Percentiles rank a stretch among this genome's conserved stretches.
phyloP scores from a whole-genome alignment of 1,140 invertebrate genomes.

The Panagrolaimus sp. region DNA sequence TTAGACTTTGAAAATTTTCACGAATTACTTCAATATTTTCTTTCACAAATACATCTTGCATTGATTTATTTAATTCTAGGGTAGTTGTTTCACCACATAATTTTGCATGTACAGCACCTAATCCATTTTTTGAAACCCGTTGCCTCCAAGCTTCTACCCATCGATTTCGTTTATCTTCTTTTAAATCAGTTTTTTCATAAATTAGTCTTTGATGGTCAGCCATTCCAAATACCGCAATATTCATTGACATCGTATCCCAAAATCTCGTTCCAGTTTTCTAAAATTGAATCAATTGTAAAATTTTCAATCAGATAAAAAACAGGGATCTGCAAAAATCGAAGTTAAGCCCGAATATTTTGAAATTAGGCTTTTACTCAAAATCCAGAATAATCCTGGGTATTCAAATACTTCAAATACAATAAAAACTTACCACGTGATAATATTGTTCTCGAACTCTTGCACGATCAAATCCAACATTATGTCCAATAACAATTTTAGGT shows the following conservation, averaged over 20 bases:
- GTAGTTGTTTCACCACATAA: slow-evolving; percentile 60
- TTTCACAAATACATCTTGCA: slow-evolving; percentile 77
- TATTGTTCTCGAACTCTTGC: slow-evolving; percentile 89
- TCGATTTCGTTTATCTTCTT: neutral
- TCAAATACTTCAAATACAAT: no score
- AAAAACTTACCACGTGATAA: slow-evolving; percentile 61
- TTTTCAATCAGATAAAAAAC: no score
- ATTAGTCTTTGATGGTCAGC: slow-evolving; percentile 80
- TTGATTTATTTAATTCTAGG: slow-evolving; percentile 69
- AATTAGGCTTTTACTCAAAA: no score
- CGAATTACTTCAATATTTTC: slow-evolving; percentile 74
- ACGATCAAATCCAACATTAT: slow-evolving; percentile 93
- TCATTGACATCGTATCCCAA: slow-evolving; percentile 95
- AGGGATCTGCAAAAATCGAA: no score
- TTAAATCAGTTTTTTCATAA: slow-evolving; percentile 62
- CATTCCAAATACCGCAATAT: slow-evolving; percentile 85
- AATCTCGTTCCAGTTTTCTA: slow-evolving; percentile 73
- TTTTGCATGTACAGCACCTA: slow-evolving; percentile 76
- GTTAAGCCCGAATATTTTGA: no score
- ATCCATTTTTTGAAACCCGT: slow-evolving; percentile 77
- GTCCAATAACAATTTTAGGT: slow-evolving; percentile 78
- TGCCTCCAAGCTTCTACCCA: slow-evolving; percentile 31
- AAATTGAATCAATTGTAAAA: neutral
- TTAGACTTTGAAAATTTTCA: slow-evolving; percentile 69
- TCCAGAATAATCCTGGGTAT: no score